Base-by-base conservation (phyloP, 2,113 vertebrate genomes). In the Cyrtonyx montezumae region DNA sequence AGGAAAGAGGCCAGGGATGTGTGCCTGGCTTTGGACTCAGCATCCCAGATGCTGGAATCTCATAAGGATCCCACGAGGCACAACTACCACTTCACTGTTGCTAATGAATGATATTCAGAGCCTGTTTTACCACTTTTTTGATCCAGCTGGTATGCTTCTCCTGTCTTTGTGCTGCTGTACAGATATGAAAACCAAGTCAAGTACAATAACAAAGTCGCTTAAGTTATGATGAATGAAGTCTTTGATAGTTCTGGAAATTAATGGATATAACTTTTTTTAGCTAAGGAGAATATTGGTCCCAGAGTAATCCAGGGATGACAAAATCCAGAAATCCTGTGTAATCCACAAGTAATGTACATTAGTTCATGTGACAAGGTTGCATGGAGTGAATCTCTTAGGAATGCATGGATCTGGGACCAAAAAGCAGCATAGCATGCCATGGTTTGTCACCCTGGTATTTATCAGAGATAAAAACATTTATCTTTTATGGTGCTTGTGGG, bases 351-450 rank as follows among this genome's bases (percentile, higher is more conserved):
- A 36, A 63, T 5, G 6, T 11, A 58, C 4, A 3, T 43, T 1
- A 0, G 56, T n/a, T 77, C 23, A 40, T 0, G 0, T 0, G 0
- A 13, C 34, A 36, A 40, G 17, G 17, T 21, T 59, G 19, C 13
- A 36, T 42, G 37, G n/a, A 28, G 23, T 5, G 3, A 67, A 28
- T 55, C 45, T 83, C 30, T 28, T 78, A 36, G 36, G 40, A 88
- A 67, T 22, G 23, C 26, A 30, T 4, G 53, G 43, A 26, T 13
- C 51, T 56, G n/a, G 40, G 53, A 3, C 14, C 25, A 55, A n/a
- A 34, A 55, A 32, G 15, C 73, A 83, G 42, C 11, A 40, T 12
- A 58, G 16, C n/a, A 69, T 79, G 28, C 11, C 20, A 42, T 48
- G 42, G 25, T 81, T 77, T 69, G 55, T 30, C 4, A 8, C 43